Percentiles rank a stretch among this genome's conserved stretches.
Evolutionary conservation across 2,888 invertebrate genomes (phyloP).

Genomic region (Cephus sareptanus): DNA sequence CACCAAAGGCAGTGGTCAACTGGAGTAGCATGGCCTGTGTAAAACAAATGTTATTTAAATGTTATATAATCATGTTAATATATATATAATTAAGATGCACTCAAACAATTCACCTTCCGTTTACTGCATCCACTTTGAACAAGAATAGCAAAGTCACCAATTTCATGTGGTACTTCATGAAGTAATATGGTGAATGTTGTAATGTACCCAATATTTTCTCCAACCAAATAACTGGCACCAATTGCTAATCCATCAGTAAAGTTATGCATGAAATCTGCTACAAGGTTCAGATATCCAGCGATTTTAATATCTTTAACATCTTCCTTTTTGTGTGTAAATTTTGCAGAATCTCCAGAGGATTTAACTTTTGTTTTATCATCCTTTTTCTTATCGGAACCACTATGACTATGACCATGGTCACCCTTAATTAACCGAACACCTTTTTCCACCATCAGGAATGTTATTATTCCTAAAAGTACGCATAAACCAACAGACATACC

Average conservation of each 20-base stretch:
- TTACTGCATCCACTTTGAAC: slow-evolving; percentile 96
- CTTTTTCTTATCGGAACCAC: slow-evolving; percentile 41
- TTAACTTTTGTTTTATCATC: slow-evolving; percentile 30
- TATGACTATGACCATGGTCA: slow-evolving; percentile 81
- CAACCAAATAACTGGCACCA: slow-evolving; percentile 96
- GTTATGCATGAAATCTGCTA: slow-evolving; percentile 98
- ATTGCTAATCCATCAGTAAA: slow-evolving; percentile 99
- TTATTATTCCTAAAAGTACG: slow-evolving; percentile 92
- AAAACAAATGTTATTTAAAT: slow-evolving; percentile 24
- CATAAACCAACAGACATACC: slow-evolving; percentile 94
- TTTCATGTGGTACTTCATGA: slow-evolving; percentile 99
- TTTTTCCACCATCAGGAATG: slow-evolving; percentile 95
- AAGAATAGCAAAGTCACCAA: slow-evolving; percentile 98
- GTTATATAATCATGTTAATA: neutral
- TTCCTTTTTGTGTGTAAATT: slow-evolving; percentile 54
- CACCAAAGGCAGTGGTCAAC: slow-evolving; percentile 93
- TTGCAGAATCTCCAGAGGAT: slow-evolving; percentile 13
- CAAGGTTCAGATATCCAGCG: slow-evolving; percentile 95
- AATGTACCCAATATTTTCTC: slow-evolving; percentile 85
- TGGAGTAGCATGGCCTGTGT: slow-evolving; percentile 92
- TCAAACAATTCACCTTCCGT: slow-evolving; percentile 72
- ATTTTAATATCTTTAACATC: slow-evolving; percentile 74
- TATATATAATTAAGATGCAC: neutral
- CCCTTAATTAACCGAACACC: slow-evolving; percentile 88
- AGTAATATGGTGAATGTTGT: slow-evolving; percentile 96